Evolutionary conservation across 2,888 invertebrate genomes (phyloP).

Genomic region (Drosophila monieri): DNA sequence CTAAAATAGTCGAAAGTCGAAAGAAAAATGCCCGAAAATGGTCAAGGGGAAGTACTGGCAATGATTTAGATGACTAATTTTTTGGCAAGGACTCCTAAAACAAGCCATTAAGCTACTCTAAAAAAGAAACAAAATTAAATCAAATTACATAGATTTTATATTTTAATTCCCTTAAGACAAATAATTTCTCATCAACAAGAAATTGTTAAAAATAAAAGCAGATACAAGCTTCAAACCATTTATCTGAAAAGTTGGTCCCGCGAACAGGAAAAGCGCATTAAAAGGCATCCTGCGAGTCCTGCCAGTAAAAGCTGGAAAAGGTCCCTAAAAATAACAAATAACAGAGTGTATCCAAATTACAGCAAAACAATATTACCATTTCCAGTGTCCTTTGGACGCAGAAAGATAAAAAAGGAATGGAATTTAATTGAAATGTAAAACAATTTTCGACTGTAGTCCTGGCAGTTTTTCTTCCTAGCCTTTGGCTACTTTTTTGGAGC

Average conservation of each 20-base stretch:
- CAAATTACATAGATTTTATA: background rate
- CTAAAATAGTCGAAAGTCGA: constrained; percentile 4
- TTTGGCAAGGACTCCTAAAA: constrained; percentile 10
- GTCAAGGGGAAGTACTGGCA: constrained; percentile 1
- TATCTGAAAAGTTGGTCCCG: constrained; percentile 4
- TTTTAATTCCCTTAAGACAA: background rate
- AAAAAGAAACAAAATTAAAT: constrained; percentile 4
- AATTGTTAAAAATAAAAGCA: background rate
- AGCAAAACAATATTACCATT: constrained; percentile 10
- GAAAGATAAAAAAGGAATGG: constrained; percentile 16
- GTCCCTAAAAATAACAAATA: constrained; percentile 25
- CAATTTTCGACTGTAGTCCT: constrained; percentile 32
- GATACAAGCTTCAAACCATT: background rate
- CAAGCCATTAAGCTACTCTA: background rate
- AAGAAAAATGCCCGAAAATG: constrained; percentile 5
- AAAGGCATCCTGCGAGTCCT: constrained; percentile 1
- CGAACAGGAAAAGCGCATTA: constrained; percentile 6
- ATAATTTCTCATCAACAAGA: background rate
- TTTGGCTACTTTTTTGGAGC: background rate
- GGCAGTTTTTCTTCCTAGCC: background rate
- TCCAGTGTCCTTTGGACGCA: too few species aligned
- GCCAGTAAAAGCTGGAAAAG: background rate
- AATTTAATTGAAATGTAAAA: constrained; percentile 64
- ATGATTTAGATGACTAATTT: constrained; percentile 34
- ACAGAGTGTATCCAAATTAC: constrained; percentile 14